Percentiles rank a stretch among this genome's conserved stretches.
Conservation (phyloP, 1,140 invertebrate species). For the Ooceraea biroi region DNA sequence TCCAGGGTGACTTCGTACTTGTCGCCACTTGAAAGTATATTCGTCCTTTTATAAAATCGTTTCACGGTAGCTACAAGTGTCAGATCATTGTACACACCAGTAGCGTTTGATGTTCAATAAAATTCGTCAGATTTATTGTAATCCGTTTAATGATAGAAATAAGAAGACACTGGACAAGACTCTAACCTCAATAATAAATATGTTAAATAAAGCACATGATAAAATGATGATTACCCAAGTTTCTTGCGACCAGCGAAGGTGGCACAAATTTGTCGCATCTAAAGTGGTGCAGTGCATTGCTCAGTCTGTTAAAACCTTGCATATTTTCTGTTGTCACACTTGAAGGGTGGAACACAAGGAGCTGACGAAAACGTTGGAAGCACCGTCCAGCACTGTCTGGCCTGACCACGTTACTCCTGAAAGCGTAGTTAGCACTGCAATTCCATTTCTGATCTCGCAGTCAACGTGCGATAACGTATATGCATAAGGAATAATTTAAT, state of each 20-base stretch:
- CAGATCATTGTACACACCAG: conserved; percentile 9
- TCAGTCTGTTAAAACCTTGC: not conserved
- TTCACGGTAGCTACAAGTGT: conserved; percentile 86
- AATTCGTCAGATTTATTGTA: too few relatives aligned
- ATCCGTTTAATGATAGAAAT: not conserved
- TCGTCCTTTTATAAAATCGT: conserved; percentile 91
- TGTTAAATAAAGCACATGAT: not conserved
- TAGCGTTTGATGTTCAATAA: not conserved
- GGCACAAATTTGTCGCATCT: conserved; percentile 47
- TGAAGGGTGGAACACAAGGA: conserved; percentile 28
- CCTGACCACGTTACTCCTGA: too few relatives aligned
- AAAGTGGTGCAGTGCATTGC: conserved; percentile 59
- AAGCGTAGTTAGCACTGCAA: too few relatives aligned
- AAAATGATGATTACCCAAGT: conserved; percentile 61
- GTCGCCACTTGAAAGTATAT: conserved; percentile 88
- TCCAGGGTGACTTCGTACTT: conserved; percentile 93
- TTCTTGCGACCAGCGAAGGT: conserved; percentile 53
- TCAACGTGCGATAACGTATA: too few relatives aligned
- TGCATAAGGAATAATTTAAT: too few relatives aligned
- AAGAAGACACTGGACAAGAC: conserved; percentile 6
- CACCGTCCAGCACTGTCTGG: too few relatives aligned
- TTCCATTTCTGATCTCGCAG: too few relatives aligned
- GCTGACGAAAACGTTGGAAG: conserved; percentile 13
- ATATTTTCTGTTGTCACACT: not conserved
- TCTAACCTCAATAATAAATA: not conserved